Percentiles rank a stretch among this genome's conserved stretches.
These are phyloP conservation scores for Polyergus mexicanus DNA, from an alignment of 1,140 invertebrate genomes.

Conservation along the genomic window DNA sequence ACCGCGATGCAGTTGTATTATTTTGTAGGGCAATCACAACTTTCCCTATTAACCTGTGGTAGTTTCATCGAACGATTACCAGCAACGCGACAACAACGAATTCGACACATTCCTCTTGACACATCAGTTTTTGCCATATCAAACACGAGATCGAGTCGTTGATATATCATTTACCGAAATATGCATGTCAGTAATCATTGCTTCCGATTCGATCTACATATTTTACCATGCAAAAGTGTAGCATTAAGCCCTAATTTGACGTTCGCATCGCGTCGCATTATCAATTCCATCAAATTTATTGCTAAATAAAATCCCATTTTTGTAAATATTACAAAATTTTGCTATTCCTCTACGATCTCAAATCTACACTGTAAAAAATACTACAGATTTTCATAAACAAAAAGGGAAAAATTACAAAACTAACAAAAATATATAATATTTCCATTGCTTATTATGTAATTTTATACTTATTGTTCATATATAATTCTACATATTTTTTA, in stretches of 20 bases:
- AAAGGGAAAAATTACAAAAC: no score
- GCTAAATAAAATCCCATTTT: background rate
- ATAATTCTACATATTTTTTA: no score
- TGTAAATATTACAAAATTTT: constrained; percentile 2
- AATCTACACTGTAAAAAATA: no score
- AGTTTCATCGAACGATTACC: background rate
- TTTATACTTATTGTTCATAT: no score
- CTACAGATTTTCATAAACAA: no score
- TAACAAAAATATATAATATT: no score
- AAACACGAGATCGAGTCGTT: constrained; percentile 14
- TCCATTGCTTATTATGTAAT: no score
- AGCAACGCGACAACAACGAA: constrained; percentile 6
- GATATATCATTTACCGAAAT: constrained; percentile 48
- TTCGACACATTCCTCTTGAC: constrained; percentile 13
- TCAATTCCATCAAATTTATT: background rate
- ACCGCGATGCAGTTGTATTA: constrained; percentile 27
- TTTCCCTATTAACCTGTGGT: constrained; percentile 29
- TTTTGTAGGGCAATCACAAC: constrained; percentile 33
- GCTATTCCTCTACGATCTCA: background rate
- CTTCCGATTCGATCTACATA: background rate
- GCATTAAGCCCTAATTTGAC: constrained; percentile 12
- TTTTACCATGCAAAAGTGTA: background rate
- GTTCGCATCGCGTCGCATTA: background rate
- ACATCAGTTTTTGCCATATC: constrained; percentile 34
- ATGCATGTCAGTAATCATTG: constrained; percentile 13